A percentile compares a stretch with the other conserved stretches of the same genome.
These are phyloP conservation scores for Dipodomys ordii DNA, from an alignment of 2,113 vertebrate species.

Conservation along the genomic window DNA sequence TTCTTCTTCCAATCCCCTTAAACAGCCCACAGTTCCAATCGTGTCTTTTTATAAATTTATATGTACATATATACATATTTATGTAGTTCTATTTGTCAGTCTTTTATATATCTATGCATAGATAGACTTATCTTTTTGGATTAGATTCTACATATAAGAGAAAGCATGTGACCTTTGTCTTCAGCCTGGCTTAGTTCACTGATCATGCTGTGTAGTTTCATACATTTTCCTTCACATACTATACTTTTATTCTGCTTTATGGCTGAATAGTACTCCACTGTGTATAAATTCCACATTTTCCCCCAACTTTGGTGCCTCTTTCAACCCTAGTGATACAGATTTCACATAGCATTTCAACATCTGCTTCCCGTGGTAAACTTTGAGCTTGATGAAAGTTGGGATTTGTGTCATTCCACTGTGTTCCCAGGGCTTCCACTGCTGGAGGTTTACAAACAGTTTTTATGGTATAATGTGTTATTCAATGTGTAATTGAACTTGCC, in stretches of 20 bases:
- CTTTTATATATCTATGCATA: no score
- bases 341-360: neutral
- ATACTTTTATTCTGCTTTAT: neutral
- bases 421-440: neutral
- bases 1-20: no score
- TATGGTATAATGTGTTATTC: neutral
- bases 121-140: no score
- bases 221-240: no score
- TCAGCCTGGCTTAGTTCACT: no score
- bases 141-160: no score
- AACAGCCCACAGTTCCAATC: no score
- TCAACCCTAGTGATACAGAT: neutral
- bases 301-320: neutral
- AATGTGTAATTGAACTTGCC: conserved; percentile 8
- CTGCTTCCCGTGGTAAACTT: neutral
- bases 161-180: no score
- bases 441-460: neutral
- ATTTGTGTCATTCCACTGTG: neutral
- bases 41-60: no score
- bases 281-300: neutral
- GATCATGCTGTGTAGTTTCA: no score
- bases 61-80: no score
- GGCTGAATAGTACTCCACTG: neutral
- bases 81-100: no score
- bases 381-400: neutral